phyloP scores from a whole-genome alignment of 92 coral and sea anemone species.

The Zoanthus sociatus region DNA sequence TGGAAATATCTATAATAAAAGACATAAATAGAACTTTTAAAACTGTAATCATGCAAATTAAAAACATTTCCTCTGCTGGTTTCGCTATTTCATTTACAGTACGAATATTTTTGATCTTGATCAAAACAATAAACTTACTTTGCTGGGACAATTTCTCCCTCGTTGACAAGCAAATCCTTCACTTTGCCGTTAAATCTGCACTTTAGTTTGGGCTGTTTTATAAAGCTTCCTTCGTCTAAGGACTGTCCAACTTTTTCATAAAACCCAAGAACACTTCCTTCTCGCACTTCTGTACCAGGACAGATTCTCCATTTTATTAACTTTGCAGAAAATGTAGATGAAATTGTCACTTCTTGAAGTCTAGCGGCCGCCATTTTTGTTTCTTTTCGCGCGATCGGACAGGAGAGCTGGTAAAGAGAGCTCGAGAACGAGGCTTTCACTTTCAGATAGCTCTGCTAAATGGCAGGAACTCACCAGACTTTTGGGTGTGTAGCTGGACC shows the following conservation, averaged over 20 bases:
- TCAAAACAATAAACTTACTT: constrained; percentile 71
- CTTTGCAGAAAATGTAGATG: constrained; percentile 75
- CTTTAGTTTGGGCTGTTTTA: constrained; percentile 94
- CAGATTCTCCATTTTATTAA: constrained; percentile 92
- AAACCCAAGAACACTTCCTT: constrained; percentile 95
- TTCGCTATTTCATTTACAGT: no score
- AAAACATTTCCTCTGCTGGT: neutral
- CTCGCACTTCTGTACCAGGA: constrained; percentile 83
- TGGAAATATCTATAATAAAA: neutral
- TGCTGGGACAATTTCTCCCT: constrained; percentile 90
- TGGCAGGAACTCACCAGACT: no score
- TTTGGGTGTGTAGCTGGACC: no score
- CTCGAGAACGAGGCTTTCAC: constrained; percentile 16
- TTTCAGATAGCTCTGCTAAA: no score
- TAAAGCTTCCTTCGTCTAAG: constrained; percentile 67
- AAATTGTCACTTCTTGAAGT: constrained; percentile 82
- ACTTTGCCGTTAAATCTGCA: constrained; percentile 81
- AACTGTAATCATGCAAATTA: neutral
- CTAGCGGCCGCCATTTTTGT: constrained; percentile 96
- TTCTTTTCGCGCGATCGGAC: constrained; percentile 76
- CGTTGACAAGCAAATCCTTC: constrained; percentile 81
- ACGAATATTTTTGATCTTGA: neutral
- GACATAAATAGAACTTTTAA: neutral
- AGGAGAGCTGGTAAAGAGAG: neutral
- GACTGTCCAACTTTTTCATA: constrained; percentile 78